phyloP scores from a whole-genome alignment of 1,140 invertebrate species.

The Zaprionus kolodkinae region DNA sequence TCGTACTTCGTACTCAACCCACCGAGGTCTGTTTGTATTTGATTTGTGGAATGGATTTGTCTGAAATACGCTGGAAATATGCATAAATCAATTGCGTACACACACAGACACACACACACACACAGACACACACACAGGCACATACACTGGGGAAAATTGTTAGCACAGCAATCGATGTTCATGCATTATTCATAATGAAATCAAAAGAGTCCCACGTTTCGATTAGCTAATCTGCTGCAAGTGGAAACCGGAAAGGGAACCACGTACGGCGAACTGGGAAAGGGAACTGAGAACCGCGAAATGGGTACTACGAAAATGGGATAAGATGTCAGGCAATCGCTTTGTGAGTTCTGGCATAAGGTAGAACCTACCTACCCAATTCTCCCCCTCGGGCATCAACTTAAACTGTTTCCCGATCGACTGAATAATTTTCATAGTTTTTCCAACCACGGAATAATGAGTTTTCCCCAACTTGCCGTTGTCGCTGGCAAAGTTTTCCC shows the following conservation, averaged over 20 bases:
- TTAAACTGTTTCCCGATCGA: background rate
- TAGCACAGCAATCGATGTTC: constrained; percentile 29
- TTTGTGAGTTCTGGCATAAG: background rate
- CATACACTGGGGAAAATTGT: background rate
- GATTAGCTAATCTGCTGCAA: constrained; percentile 35
- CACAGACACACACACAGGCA: background rate
- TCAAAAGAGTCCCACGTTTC: constrained; percentile 36
- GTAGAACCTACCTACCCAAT: background rate
- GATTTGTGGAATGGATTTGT: constrained; percentile 18
- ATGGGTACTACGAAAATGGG: background rate
- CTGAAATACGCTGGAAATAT: constrained; percentile 30
- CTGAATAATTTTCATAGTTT: background rate
- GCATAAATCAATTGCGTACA: constrained; percentile 58
- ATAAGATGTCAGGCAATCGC: background rate
- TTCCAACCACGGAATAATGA: background rate
- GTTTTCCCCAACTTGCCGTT: background rate
- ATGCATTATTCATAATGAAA: constrained; percentile 40
- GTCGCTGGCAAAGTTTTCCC: constrained; percentile 2
- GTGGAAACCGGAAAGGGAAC: background rate
- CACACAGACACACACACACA: background rate
- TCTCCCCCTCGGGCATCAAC: background rate
- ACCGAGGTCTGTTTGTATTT: background rate
- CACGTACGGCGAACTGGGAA: background rate
- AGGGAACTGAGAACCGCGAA: background rate
- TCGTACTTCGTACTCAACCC: background rate